Evolutionary conservation across 2,797 vertebrate species (phyloP), one percentile per base, ranked within the genome.

Genomic region (Psittacula derbiana): DNA sequence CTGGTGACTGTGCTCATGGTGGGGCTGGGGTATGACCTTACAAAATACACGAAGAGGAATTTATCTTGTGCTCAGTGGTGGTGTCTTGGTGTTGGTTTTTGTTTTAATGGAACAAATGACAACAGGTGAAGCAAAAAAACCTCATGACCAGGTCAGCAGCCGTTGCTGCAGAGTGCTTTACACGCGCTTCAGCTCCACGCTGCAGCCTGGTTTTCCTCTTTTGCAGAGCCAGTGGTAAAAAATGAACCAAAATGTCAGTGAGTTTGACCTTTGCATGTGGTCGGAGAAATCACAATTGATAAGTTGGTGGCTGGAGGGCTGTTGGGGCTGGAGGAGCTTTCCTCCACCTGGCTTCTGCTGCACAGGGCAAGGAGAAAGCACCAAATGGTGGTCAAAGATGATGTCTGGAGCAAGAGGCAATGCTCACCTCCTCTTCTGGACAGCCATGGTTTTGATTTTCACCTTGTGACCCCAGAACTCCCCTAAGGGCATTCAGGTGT

Each of bases 1-100:
- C 57, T 4, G 27, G 52, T 0, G 0, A 16, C 60, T 5, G 0
- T 16, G 7, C 41, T 52, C 15, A 7, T 12, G 7, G 46, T n/a
- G 36, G 11, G 20, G 11, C 30, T 0, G 0, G 50, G 21, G n/a
- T 7, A 0, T 73, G 67, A 47, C n/a, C 60, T 62, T 52, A 66
- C 8, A 62, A 87, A 74, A 52, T 3, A 9, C 64, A 47, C 1
- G 2, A 47, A 41, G 27, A 55, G 13, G 40, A 71, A 64, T 90
- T 80, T 2, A 0, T 16, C 33, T 66, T 52, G n/a, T 38, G 25
- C 44, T 90, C 0, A 1, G 25, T 1, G 1, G 12, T 8, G 67
- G 13, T 27, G 44, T 47, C 66, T 57, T 36, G 12, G n/a, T 82
- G 27, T 16, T 46, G 49, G 41, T 1, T 16, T 50, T 58, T 28